Conservation (phyloP, 2,797 vertebrate species). For the Oreortyx pictus region DNA sequence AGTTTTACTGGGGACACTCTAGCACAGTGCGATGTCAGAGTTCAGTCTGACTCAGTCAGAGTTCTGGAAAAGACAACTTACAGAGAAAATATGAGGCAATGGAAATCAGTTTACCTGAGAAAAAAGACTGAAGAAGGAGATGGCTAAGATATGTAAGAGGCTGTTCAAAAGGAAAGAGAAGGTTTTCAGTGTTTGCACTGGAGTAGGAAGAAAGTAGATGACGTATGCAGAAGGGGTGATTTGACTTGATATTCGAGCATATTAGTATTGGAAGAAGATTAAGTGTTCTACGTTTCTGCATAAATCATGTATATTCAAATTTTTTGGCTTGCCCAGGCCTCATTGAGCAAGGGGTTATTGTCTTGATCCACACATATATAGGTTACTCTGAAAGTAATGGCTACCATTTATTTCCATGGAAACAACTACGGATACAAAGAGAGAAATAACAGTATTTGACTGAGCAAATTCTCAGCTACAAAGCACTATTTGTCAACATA, state of each 20-base stretch:
- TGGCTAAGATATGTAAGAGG: neutral
- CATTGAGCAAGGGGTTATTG: too few species aligned
- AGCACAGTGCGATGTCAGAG: neutral
- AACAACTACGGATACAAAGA: too few species aligned
- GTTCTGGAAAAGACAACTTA: neutral
- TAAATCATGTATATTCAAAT: too few species aligned
- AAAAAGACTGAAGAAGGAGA: neutral
- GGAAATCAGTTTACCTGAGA: neutral
- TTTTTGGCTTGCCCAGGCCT: too few species aligned
- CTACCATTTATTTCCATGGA: too few species aligned
- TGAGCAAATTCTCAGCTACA: too few species aligned
- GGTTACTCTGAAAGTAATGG: too few species aligned
- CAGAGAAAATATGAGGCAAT: neutral
- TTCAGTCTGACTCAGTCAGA: neutral
- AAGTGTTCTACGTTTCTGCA: neutral
- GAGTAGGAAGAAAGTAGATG: neutral
- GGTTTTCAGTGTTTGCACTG: neutral
- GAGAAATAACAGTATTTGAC: too few species aligned
- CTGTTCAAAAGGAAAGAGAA: neutral
- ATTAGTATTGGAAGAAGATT: neutral
- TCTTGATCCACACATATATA: too few species aligned
- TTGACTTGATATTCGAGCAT: neutral
- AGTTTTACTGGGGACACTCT: neutral
- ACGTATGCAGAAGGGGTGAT: neutral
- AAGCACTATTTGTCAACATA: too few species aligned